Evolutionary conservation across 2,113 vertebrate species (phyloP), one percentile per base, ranked within the genome.

Genomic region (Lepisosteus osseus): DNA sequence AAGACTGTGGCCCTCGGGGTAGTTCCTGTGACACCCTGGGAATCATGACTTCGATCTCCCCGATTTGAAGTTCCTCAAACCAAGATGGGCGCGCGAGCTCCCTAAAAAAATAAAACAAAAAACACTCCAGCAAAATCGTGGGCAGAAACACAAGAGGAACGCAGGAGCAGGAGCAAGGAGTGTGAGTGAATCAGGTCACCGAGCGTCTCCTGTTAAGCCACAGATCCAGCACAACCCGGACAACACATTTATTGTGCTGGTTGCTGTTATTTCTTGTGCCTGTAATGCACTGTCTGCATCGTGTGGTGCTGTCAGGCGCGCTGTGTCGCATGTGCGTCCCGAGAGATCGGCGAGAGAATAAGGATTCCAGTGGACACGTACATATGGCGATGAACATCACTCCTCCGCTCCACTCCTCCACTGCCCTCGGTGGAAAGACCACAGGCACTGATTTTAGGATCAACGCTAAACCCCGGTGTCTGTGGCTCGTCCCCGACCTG

Each of bases 381-480:
- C 29, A 29, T 29, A 29, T 29, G 29, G 29, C 29, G 29, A 29
- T 29, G 29, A 29, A 29, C 29, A 29, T 29, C 29, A 1, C 29
- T 29, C 29, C 29, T 29, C 29, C 29, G 29, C 29, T 29, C 29
- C 29, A 29, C 29, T 29, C 1, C 29, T 29, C 29, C 29, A 29
- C 41, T 66, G 43, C 3, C 14, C 45, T 66, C 45, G 43, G 41
- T 65, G 11, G 11, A 12, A 42, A 15, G 62, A 65, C 41, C 44
- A 65, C 44, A 14, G 62, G 62, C 44, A 41, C 44, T 65, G 62
- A 65, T 65, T 65, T 65, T 42, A 13, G 62, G 62, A 65, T 65
- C 44, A 42, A 42, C 62, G 44, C 62, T 65, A 65, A 65, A 42
- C 62, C 29, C 62, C 62, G 11, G 41, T 42, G 62, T 29, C 62